Evolutionary conservation across 2,797 vertebrate species (phyloP).

Genomic region (Semaprochilodus insignis): DNA sequence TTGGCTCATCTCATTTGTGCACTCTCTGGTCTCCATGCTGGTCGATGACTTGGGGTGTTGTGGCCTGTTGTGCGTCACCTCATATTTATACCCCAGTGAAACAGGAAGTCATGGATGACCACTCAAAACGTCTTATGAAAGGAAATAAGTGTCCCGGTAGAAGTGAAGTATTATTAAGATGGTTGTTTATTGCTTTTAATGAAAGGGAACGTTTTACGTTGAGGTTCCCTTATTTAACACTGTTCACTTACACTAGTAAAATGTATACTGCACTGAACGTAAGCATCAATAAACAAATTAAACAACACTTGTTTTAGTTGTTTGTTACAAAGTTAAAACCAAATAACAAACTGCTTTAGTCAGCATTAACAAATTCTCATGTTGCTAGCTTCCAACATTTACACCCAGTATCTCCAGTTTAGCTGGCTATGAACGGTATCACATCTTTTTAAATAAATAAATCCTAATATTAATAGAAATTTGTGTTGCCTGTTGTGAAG

Average conservation of each 20-base stretch:
- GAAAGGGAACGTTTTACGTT: not conserved
- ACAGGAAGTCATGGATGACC: not conserved
- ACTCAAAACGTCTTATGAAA: not conserved
- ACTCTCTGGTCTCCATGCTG: not conserved
- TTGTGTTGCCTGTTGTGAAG: not conserved
- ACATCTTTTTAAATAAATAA: not conserved
- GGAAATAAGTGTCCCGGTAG: not conserved
- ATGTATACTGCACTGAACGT: not conserved
- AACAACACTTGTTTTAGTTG: not conserved
- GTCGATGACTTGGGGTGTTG: not conserved
- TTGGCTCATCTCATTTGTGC: not conserved
- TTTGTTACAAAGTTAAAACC: not conserved
- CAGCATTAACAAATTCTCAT: not conserved
- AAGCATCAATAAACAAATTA: not conserved
- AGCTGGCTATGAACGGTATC: not conserved
- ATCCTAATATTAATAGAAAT: not conserved
- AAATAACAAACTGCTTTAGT: not conserved
- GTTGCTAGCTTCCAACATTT: not conserved
- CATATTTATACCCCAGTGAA: not conserved
- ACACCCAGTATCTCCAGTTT: not conserved
- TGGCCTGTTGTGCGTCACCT: not conserved
- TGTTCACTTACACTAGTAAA: not conserved
- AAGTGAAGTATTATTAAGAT: not conserved
- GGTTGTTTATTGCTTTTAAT: not conserved
- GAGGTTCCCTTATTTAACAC: not conserved